phyloP scores from a whole-genome alignment of 2,797 vertebrate species.

The Zenarchopterus dispar region DNA sequence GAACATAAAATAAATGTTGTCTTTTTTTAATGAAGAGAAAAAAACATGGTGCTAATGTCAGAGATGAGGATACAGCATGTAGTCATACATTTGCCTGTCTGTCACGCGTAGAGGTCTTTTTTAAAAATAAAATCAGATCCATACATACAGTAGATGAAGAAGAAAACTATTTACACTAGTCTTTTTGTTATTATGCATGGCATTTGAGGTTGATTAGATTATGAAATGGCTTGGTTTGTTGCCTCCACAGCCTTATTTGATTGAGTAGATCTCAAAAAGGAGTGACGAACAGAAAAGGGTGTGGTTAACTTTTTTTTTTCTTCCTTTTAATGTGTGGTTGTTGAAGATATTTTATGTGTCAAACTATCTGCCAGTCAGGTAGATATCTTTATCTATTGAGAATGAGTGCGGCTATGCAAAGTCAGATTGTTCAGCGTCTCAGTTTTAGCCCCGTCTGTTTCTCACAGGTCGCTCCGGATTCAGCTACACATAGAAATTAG shows the following conservation, averaged over 20 bases:
- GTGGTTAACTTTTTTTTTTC: slow-evolving; percentile 38
- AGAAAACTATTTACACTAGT: not conserved
- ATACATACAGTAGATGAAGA: slow-evolving; percentile 5
- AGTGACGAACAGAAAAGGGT: slow-evolving; percentile 38
- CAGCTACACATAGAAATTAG: slow-evolving; percentile 2
- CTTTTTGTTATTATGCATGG: slow-evolving; percentile 44
- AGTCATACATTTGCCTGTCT: slow-evolving; percentile 24
- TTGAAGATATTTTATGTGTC: slow-evolving; percentile 50
- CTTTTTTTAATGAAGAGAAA: slow-evolving; percentile 47
- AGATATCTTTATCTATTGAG: slow-evolving; percentile 37
- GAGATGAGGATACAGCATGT: slow-evolving; percentile 52
- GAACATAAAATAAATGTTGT: slow-evolving; percentile 9
- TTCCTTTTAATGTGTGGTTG: slow-evolving; percentile 27
- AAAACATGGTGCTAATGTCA: slow-evolving; percentile 80
- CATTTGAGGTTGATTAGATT: slow-evolving; percentile 42
- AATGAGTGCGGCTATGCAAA: slow-evolving; percentile 13
- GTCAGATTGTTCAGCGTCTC: slow-evolving; percentile 26
- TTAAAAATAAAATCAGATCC: too few relatives aligned
- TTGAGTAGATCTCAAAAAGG: slow-evolving; percentile 76
- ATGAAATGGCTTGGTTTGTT: slow-evolving; percentile 24
- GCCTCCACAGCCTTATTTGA: slow-evolving; percentile 48
- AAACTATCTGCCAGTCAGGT: slow-evolving; percentile 74
- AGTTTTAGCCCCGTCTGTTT: slow-evolving; percentile 34
- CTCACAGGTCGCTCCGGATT: slow-evolving; percentile 29
- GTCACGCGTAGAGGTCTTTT: slow-evolving; percentile 39